Conservation (phyloP, 2,888 invertebrate species). For the Tribolium freemani region DNA sequence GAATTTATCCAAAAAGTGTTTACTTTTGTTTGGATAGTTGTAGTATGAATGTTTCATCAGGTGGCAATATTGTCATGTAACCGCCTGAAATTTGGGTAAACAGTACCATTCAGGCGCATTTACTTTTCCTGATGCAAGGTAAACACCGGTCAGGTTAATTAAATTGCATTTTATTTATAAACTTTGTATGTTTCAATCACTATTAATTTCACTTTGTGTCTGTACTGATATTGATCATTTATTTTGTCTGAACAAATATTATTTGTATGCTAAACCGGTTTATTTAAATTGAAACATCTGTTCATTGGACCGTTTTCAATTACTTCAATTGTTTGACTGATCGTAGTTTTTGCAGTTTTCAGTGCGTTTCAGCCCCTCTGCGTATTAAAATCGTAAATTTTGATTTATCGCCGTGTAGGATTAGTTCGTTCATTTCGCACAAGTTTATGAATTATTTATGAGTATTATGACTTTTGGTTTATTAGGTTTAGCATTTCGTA, state of each 20-base stretch:
- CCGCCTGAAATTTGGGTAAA: slow-evolving; percentile 22
- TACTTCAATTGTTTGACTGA: neutral
- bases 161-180: slow-evolving; percentile 23
- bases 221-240: neutral
- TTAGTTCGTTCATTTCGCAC: slow-evolving; percentile 39
- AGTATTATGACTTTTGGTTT: slow-evolving; percentile 44
- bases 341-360: neutral
- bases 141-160: slow-evolving; percentile 9
- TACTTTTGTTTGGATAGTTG: neutral
- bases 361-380: neutral
- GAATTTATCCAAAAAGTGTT: neutral
- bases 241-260: slow-evolving; percentile 2
- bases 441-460: slow-evolving; percentile 43
- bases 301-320: neutral
- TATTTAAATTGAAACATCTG: slow-evolving; percentile 5
- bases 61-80: neutral
- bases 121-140: neutral
- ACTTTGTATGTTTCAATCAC: slow-evolving; percentile 7
- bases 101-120: neutral
- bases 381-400: slow-evolving; percentile 38
- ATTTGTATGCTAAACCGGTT: neutral
- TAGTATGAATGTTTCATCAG: neutral
- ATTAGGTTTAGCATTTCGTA: slow-evolving; percentile 42
- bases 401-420: slow-evolving; percentile 41
- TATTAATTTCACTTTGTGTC: slow-evolving; percentile 11